Evolutionary conservation across 2,797 vertebrate genomes (phyloP), one percentile per base, ranked within the genome.

Genomic region (Galagoides demidoff): DNA sequence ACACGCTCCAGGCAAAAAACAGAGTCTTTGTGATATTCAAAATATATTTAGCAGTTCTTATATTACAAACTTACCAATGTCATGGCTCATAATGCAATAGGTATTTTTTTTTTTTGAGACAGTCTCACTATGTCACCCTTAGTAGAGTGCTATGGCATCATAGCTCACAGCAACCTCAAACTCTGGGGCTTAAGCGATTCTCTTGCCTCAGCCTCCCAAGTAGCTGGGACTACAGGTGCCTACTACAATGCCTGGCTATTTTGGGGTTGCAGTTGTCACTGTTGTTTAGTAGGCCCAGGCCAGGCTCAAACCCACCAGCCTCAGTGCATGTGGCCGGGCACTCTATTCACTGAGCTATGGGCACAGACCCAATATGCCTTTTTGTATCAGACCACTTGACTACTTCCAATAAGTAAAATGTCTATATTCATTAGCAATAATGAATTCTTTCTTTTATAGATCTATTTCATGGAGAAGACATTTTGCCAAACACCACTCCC

Each of bases 321-420:
- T 52, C 14, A 4, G 49, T 17, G 3, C 16, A 52, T 52, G 49
- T 52, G 49, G 14, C 49, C 14, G 4, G 14, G 49, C 49, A 4
- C 49, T 14, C 14, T 52, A 52, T 4, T 52, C 49, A 52, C 49
- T 52, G 49, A 52, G 49, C 49, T 52, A 52, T 16, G 49, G 49
- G 14, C 14, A 52, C 49, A 1, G 49, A 52, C 14, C 14, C 49
- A 52, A 52, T 52, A 16, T 16, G 49, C 16, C 4, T 97, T 90
- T 96, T 92, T 85, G 77, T 94, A 92, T 43, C 87, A 95, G 74
- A 93, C 96, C 86, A 90, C 64, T 91, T 90, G 84, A 84, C 81
- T 95, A 97, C 85, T 97, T 96, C 84, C 78, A 89, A 73, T 90
- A 97, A 98, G 93, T 92, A 89, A 97, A 98, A 98, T 96, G 95